Conservation (phyloP, 2,888 invertebrate genomes). For the Allygus modestus region DNA sequence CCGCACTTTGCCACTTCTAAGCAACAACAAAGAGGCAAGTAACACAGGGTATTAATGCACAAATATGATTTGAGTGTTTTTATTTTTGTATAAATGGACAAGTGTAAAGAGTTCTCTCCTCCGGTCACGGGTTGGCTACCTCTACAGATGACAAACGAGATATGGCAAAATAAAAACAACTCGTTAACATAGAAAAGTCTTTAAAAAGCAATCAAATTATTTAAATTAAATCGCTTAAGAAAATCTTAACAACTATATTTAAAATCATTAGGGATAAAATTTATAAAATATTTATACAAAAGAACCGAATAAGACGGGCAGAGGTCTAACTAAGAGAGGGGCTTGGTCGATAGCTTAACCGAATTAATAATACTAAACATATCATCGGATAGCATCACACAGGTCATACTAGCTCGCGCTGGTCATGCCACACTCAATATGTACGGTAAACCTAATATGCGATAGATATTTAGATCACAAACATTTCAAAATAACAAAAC, state of each 20-base stretch:
- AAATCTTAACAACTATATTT: slow-evolving; percentile 57
- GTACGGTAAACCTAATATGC: not conserved
- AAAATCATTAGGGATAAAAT: slow-evolving; percentile 52
- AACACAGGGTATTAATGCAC: not conserved
- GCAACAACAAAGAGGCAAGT: not conserved
- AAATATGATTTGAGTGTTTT: slow-evolving; percentile 56
- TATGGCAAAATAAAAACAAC: slow-evolving; percentile 64
- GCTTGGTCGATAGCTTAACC: slow-evolving; percentile 55
- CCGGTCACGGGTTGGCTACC: slow-evolving; percentile 55
- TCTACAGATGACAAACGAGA: slow-evolving; percentile 57
- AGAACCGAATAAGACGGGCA: slow-evolving; percentile 56
- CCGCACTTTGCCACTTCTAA: no score
- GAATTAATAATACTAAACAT: slow-evolving; percentile 60
- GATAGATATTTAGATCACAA: slow-evolving; percentile 51
- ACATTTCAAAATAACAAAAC: slow-evolving; percentile 50
- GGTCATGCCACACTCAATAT: slow-evolving; percentile 56
- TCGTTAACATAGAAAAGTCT: slow-evolving; percentile 61
- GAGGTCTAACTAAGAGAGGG: slow-evolving; percentile 37
- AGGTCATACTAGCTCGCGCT: slow-evolving; percentile 16
- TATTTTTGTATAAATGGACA: slow-evolving; percentile 63
- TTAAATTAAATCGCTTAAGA: slow-evolving; percentile 55
- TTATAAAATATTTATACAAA: slow-evolving; percentile 62
- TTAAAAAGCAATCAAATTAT: slow-evolving; percentile 59
- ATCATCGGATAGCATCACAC: slow-evolving; percentile 52
- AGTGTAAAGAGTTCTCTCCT: slow-evolving; percentile 60